These are phyloP conservation scores for Iguana delicatissima DNA, from an alignment of 2,797 vertebrate species.

Conservation along the genomic window DNA sequence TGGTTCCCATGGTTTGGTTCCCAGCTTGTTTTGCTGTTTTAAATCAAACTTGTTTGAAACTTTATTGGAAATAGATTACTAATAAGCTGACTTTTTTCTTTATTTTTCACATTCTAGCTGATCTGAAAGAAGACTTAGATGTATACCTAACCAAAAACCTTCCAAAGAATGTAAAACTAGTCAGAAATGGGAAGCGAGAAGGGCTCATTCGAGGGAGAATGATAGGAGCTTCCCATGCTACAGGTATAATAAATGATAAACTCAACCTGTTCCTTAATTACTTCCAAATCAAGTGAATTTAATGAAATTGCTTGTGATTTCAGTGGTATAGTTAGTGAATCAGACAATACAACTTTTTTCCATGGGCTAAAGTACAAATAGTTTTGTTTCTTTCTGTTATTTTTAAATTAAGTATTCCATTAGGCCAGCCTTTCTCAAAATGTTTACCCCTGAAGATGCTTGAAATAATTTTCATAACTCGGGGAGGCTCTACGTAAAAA, in stretches of 20 bases:
- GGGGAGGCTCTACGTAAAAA: no score
- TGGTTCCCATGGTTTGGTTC: neutral
- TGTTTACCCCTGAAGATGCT: no score
- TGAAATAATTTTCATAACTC: no score
- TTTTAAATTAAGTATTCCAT: neutral
- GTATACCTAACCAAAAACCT: conserved; percentile 84
- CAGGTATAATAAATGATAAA: conserved; percentile 77
- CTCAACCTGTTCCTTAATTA: neutral
- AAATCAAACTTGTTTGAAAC: neutral
- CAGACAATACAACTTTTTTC: neutral
- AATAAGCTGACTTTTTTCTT: conserved; percentile 8
- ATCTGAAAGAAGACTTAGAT: conserved; percentile 90
- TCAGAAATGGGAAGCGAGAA: conserved; percentile 91
- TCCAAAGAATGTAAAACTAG: conserved; percentile 85
- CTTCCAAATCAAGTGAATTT: conserved; percentile 12
- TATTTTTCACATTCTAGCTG: conserved; percentile 80
- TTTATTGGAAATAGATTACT: neutral
- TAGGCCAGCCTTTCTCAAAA: no score
- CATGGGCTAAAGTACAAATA: neutral
- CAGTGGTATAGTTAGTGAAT: neutral
- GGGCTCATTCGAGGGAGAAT: conserved; percentile 95
- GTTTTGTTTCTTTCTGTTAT: neutral
- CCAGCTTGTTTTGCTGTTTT: neutral
- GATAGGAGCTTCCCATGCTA: conserved; percentile 93
- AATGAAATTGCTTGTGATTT: neutral